Percentiles rank a stretch among this genome's conserved stretches.
These are phyloP conservation scores for Ammodytes marinus DNA, from an alignment of 2,113 vertebrate genomes.

Conservation along the genomic window DNA sequence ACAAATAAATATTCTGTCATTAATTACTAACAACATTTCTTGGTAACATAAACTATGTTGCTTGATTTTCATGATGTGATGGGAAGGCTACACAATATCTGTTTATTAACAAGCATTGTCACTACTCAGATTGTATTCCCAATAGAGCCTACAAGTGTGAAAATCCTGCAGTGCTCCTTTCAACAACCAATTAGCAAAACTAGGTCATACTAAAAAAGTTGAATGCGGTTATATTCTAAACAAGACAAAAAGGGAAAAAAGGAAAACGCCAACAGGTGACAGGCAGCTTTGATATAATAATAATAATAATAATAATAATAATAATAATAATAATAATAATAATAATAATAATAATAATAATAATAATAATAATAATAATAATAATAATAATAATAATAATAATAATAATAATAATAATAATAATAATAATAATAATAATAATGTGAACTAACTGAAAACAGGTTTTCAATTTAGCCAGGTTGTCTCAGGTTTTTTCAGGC, in stretches of 20 bases:
- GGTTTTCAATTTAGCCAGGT: conserved; percentile 7
- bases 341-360: no score
- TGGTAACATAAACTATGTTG: background rate
- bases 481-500: no score
- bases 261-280: conserved; percentile 7
- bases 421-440: background rate
- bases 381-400: no score
- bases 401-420: no score
- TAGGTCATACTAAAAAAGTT: background rate
- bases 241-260: background rate
- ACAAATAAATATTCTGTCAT: background rate
- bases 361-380: no score
- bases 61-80: background rate
- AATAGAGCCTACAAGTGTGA: background rate
- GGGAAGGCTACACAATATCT: background rate
- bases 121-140: background rate
- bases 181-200: background rate
- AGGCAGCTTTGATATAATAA: background rate
- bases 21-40: background rate
- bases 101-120: background rate
- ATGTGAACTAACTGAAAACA: conserved; percentile 9
- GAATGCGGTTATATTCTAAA: background rate
- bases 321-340: no score
- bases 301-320: no score
- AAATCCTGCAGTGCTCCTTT: background rate